phyloP scores from a whole-genome alignment of 2,113 vertebrate genomes.

The Hiodon alosoides region DNA sequence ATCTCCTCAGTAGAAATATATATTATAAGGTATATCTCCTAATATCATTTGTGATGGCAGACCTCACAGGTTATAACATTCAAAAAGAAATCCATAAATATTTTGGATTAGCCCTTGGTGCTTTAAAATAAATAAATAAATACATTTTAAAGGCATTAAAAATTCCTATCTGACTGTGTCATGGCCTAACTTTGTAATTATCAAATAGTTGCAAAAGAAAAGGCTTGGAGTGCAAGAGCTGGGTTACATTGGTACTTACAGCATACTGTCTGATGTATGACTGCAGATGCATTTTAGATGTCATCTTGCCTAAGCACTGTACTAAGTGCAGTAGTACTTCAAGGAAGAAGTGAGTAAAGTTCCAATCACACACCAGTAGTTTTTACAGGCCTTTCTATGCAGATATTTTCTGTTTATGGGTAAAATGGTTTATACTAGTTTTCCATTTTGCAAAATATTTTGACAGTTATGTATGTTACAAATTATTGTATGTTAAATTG shows the following conservation, averaged over 20 bases:
- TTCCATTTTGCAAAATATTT: too few relatives aligned
- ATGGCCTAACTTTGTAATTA: background rate
- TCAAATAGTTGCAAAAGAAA: background rate
- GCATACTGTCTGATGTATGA: background rate
- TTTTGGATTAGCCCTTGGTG: background rate
- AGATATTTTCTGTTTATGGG: too few relatives aligned
- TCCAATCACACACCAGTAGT: too few relatives aligned
- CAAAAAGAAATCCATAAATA: background rate
- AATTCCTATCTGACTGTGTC: slow-evolving; percentile 3
- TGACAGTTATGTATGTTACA: too few relatives aligned
- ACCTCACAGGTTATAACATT: background rate
- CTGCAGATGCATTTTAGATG: background rate
- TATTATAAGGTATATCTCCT: background rate
- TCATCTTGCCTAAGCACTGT: background rate
- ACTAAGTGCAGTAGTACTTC: too few relatives aligned
- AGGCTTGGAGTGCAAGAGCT: background rate
- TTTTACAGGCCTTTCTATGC: background rate
- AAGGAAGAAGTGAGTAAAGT: too few relatives aligned
- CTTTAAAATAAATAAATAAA: background rate
- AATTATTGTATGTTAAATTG: too few relatives aligned
- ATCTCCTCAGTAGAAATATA: background rate
- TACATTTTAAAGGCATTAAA: background rate
- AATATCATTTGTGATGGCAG: background rate
- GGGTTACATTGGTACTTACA: too few relatives aligned
- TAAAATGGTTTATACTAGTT: too few relatives aligned